A percentile compares a stretch with the other conserved stretches of the same genome.
These are phyloP conservation scores for Euura lappo DNA, from an alignment of 1,140 invertebrate species.

Conservation along the genomic window DNA sequence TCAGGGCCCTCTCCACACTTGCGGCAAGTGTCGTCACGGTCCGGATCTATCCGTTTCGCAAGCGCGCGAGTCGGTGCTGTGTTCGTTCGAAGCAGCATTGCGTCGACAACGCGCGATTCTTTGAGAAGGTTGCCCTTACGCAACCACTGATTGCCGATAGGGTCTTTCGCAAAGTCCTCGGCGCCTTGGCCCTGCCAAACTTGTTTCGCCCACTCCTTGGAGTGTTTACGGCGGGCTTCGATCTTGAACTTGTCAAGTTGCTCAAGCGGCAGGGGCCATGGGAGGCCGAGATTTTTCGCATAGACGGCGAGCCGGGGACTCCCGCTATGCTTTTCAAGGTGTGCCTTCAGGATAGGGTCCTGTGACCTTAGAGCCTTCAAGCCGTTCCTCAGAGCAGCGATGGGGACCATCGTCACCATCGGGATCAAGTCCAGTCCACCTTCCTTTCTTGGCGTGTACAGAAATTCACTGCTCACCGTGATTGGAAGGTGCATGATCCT, in stretches of 20 bases:
- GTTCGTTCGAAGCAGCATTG: background rate
- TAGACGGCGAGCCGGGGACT: background rate
- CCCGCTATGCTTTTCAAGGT: background rate
- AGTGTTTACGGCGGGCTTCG: constrained; percentile 11
- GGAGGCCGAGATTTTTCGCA: constrained; percentile 22
- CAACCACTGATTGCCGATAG: constrained; percentile 27
- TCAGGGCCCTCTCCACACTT: constrained; percentile 19
- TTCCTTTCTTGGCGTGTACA: constrained; percentile 34
- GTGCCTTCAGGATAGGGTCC: constrained; percentile 22
- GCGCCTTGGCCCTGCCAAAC: constrained; percentile 30
- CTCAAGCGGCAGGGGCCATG: background rate
- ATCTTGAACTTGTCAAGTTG: constrained; percentile 5
- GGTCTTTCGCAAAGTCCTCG: constrained; percentile 22
- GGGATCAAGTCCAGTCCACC: constrained; percentile 35
- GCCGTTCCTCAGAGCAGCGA: constrained; percentile 27
- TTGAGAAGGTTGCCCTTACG: constrained; percentile 23
- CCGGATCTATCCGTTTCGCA: too few species aligned
- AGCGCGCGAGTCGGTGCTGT: background rate
- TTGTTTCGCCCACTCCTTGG: constrained; percentile 19
- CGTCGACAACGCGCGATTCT: constrained; percentile 16
- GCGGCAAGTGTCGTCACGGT: background rate
- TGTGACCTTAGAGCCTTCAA: constrained; percentile 24
- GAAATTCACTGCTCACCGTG: too few species aligned
- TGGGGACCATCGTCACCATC: constrained; percentile 19
- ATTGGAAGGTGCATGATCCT: too few species aligned